Percentiles rank a stretch among this genome's conserved stretches.
Evolutionary conservation across 2,797 vertebrate species (phyloP).

Genomic region (Neopelma chrysocephalum): DNA sequence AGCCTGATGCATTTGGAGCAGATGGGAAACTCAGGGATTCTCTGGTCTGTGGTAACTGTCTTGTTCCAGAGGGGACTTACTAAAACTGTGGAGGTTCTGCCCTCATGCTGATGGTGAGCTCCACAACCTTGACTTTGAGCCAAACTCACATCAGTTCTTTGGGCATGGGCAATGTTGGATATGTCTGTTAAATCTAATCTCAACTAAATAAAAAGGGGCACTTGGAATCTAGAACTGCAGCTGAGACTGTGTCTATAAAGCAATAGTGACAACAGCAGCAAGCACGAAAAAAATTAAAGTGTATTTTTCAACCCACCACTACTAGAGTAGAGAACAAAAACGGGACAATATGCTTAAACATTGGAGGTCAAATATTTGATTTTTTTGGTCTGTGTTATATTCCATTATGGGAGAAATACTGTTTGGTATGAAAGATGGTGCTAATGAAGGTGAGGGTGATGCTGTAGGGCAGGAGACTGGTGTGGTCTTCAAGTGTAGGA

Average conservation of each 20-base stretch:
- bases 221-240: too few relatives aligned
- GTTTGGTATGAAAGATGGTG: not conserved
- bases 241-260: too few relatives aligned
- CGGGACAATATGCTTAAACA: not conserved
- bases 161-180: not conserved
- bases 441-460: not conserved
- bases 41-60: not conserved
- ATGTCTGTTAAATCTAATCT: not conserved
- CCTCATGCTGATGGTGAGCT: not conserved
- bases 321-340: not conserved
- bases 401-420: not conserved
- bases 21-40: not conserved
- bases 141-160: not conserved
- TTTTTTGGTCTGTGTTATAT: not conserved
- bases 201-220: too few relatives aligned
- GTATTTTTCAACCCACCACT: not conserved
- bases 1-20: not conserved
- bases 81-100: not conserved
- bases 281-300: too few relatives aligned
- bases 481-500: not conserved
- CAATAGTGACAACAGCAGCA: too few relatives aligned
- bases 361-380: not conserved
- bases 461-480: not conserved
- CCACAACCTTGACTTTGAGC: not conserved
- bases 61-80: not conserved